Base-by-base conservation (phyloP, 2,797 vertebrate species). In the Ficedula albicollis region DNA sequence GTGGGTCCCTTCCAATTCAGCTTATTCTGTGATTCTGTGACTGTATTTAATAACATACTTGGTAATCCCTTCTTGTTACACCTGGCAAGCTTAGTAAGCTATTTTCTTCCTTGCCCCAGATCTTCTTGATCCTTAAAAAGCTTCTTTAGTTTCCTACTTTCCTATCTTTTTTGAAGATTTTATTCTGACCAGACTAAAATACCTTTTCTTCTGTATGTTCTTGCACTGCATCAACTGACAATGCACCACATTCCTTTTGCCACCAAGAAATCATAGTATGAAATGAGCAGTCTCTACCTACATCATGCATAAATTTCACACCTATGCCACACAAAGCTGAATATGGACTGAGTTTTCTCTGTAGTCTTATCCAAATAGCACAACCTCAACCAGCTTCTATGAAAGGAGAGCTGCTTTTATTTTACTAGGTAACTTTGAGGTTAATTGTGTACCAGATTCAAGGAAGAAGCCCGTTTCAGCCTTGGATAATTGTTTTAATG, bases 401-500 rank as follows among this genome's bases (percentile, higher is more conserved):
- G 32, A 74, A 84, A 79, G 58, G 20, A 91, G n/a, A 89, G 26
- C 27, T 84, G 78, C 43, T 91, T 90, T 91, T 69, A 92, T 91
- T 93, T 86, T 88, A 76, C 43, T 73, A 77, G 38, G 76, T 91
- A 95, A 90, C 72, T 88, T 91, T 19, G 85, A 96, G 90, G 85
- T 91, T 91, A 96, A 96, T 77, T 92, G 74, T 85, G 43, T 66
- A 88, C 74, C n/a, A 85, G 73, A 85, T 73, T 94, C 9, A 44
- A 94, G 89, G 93, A 48, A 86, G 56, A 94, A 94, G 70, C 43
- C 78, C 84, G 67, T 74, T 52, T 94, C 92, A 86, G 67, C 55
- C 52, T n/a, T 55, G 63, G 64, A 89, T 91, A 93, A 94, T 54
- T 95, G 80, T 94, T 96, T 94, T 93, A 81, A 84, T 60, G 87